A percentile compares a stretch with the other conserved stretches of the same genome.
phyloP scores from a whole-genome alignment of 2,888 invertebrate genomes.

The Dynastes maya region DNA sequence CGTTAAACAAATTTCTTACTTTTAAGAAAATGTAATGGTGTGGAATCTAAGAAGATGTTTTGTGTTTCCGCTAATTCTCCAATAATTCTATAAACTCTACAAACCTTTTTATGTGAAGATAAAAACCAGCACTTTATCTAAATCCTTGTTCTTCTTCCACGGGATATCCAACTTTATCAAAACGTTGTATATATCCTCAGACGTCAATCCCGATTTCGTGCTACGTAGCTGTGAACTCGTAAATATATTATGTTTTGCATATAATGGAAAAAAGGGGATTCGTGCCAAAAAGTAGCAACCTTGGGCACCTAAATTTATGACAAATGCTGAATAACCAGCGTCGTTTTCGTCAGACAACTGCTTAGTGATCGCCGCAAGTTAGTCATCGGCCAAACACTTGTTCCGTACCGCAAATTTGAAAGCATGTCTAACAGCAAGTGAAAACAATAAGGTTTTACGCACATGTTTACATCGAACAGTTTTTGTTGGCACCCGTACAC shows the following conservation, averaged over 20 bases:
- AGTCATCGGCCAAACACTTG: constrained; percentile 1
- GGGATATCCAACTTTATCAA: no score
- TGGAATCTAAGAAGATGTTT: no score
- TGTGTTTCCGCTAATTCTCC: no score
- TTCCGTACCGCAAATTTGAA: neutral
- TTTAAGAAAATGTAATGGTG: no score
- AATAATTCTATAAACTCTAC: no score
- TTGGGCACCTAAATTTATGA: neutral
- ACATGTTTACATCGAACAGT: constrained; percentile 1
- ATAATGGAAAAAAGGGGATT: neutral
- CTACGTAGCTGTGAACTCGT: no score
- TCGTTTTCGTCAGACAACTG: neutral
- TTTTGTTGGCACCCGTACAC: neutral
- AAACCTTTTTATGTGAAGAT: no score
- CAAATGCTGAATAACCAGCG: neutral
- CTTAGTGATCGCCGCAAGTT: neutral
- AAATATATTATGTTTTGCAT: neutral
- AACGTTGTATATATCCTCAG: no score
- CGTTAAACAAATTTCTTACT: no score
- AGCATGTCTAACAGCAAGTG: neutral
- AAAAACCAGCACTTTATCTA: no score
- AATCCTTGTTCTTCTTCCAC: no score
- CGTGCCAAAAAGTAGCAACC: neutral
- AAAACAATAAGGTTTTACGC: neutral
- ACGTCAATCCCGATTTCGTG: no score